Percentiles rank a stretch among this genome's conserved stretches.
Evolutionary conservation across 2,113 vertebrate genomes (phyloP).

Genomic region (Channa maculata): DNA sequence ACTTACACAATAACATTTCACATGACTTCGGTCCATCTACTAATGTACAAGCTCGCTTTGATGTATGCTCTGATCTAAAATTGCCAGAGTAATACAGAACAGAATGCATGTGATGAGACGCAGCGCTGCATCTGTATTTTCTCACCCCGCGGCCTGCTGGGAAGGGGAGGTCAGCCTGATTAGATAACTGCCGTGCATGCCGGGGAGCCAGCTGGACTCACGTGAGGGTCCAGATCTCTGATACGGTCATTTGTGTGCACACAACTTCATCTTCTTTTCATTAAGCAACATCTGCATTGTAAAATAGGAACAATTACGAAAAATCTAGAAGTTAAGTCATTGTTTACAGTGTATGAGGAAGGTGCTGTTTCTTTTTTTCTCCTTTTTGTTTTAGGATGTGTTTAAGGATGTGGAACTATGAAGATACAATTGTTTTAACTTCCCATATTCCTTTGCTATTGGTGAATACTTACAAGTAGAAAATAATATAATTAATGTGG

Average conservation of each 20-base stretch:
- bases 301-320: too few relatives aligned
- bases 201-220: constrained; percentile 56
- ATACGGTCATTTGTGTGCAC: constrained; percentile 12
- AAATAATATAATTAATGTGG: too few relatives aligned
- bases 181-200: constrained; percentile 73
- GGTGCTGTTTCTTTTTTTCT: too few relatives aligned
- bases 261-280: not conserved
- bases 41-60: not conserved
- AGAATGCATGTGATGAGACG: constrained; percentile 37
- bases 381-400: too few relatives aligned
- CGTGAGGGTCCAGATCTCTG: constrained; percentile 34
- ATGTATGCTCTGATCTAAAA: not conserved
- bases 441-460: too few relatives aligned
- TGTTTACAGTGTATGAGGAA: too few relatives aligned
- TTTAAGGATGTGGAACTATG: too few relatives aligned
- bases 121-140: constrained; percentile 66
- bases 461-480: too few relatives aligned
- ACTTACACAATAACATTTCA: not conserved
- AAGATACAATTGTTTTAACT: too few relatives aligned
- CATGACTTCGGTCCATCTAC: not conserved
- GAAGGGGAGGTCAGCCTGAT: constrained; percentile 71
- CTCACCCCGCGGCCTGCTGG: constrained; percentile 58
- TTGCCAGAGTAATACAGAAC: constrained; percentile 4
- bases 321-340: too few relatives aligned
- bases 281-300: not conserved